These are phyloP conservation scores for Ostrea edulis DNA, from an alignment of 1,140 invertebrate species.

Conservation along the genomic window DNA sequence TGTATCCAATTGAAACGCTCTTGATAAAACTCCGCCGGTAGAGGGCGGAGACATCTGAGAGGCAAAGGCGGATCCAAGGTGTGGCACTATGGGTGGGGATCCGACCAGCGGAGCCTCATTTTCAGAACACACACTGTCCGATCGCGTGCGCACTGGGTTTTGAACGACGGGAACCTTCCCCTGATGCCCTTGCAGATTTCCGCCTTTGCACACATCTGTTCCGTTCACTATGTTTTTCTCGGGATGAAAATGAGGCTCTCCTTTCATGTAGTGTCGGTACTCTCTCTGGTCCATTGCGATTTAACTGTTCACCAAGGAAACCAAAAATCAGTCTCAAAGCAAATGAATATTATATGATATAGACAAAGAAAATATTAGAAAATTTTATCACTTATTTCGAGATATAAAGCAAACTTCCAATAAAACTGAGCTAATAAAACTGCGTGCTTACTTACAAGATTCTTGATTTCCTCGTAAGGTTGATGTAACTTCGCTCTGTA, in stretches of 20 bases:
- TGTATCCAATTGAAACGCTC: constrained; percentile 11
- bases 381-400: not conserved
- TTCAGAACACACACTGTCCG: constrained; percentile 8
- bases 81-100: not conserved
- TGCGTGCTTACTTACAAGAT: not conserved
- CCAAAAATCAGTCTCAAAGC: not conserved
- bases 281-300: not conserved
- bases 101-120: not conserved
- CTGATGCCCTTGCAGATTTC: not conserved
- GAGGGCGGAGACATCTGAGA: not conserved
- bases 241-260: constrained; percentile 12
- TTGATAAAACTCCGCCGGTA: not conserved
- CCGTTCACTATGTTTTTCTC: constrained; percentile 21
- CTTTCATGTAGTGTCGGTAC: not conserved
- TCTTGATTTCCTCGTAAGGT: not conserved
- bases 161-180: not conserved
- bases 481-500: not conserved
- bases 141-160: not conserved
- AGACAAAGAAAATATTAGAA: not conserved
- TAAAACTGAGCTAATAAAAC: not conserved
- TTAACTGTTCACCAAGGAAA: not conserved
- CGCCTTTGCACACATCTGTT: not conserved
- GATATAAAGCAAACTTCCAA: not conserved
- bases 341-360: not conserved
- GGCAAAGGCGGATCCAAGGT: not conserved